A percentile compares a stretch with the other conserved stretches of the same genome.
Conservation (phyloP, 2,888 invertebrate genomes). For the Trachelus stipa region DNA sequence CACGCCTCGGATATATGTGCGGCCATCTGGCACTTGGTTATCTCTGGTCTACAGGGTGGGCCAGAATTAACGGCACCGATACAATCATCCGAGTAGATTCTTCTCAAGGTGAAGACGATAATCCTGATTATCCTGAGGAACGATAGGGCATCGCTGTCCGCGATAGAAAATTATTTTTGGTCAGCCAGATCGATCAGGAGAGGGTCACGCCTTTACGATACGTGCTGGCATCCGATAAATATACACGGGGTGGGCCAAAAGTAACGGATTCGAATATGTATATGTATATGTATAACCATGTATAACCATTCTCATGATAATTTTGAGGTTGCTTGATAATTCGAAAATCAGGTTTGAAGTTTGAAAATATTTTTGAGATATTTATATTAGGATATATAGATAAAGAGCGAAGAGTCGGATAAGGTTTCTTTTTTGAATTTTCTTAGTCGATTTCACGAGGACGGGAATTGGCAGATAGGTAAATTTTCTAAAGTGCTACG, state of each 20-base stretch:
- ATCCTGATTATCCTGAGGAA: neutral
- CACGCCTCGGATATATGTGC: slow-evolving; percentile 48
- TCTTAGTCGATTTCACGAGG: neutral
- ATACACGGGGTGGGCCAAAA: neutral
- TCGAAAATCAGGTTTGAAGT: neutral
- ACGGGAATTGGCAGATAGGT: neutral
- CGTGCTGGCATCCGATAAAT: slow-evolving; percentile 34
- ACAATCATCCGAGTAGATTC: slow-evolving; percentile 29
- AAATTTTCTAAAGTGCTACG: neutral
- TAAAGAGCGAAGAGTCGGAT: too few species aligned
- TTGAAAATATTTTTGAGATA: neutral
- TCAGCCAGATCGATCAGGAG: slow-evolving; percentile 18
- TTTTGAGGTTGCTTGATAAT: neutral
- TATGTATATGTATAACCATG: too few species aligned
- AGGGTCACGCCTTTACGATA: slow-evolving; percentile 38
- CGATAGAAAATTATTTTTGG: slow-evolving; percentile 40
- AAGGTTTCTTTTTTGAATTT: too few species aligned
- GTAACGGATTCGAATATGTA: neutral
- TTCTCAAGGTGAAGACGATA: neutral
- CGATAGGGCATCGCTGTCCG: slow-evolving; percentile 14
- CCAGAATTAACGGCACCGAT: slow-evolving; percentile 39
- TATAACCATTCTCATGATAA: neutral
- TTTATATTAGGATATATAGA: too few species aligned
- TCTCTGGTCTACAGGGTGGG: slow-evolving; percentile 10
- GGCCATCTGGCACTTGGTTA: slow-evolving; percentile 39